Evolutionary conservation across 2,888 invertebrate genomes (phyloP).

Genomic region (Bugulina stolonifera): DNA sequence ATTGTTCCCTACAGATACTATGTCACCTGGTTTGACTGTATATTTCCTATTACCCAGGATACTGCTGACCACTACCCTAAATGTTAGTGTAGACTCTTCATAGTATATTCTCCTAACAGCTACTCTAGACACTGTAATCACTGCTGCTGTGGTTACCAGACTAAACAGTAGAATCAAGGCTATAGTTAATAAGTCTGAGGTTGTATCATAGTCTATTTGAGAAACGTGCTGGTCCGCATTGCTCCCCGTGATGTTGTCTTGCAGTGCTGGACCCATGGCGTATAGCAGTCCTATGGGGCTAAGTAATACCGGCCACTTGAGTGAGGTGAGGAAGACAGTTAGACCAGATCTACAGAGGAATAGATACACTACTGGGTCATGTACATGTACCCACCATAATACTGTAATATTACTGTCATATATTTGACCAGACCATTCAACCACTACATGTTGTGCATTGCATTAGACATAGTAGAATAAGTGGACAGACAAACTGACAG

Average conservation of each 20-base stretch:
- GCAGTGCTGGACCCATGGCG: neutral
- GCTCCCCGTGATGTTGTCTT: neutral
- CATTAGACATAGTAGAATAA: too few relatives aligned
- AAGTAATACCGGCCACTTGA: neutral
- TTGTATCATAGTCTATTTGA: conserved; percentile 6
- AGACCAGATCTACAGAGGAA: neutral
- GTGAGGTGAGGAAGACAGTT: neutral
- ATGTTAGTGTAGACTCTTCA: neutral
- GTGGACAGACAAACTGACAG: too few relatives aligned
- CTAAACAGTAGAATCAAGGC: neutral
- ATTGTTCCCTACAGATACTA: neutral
- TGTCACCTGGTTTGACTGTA: neutral
- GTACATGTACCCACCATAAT: too few relatives aligned
- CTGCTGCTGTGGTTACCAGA: neutral
- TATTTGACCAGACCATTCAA: too few relatives aligned
- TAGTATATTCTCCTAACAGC: neutral
- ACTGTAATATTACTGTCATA: too few relatives aligned
- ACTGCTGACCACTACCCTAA: conserved; percentile 1
- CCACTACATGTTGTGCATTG: too few relatives aligned
- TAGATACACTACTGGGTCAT: too few relatives aligned
- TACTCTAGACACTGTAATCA: neutral
- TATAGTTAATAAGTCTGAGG: neutral
- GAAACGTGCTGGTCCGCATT: neutral
- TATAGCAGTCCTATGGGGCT: neutral
- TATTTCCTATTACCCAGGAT: neutral